Evolutionary conservation across 30 jellyfish, hydroid and myxozoan genomes (phyloP).

Genomic region (Chironex yamaguchii): DNA sequence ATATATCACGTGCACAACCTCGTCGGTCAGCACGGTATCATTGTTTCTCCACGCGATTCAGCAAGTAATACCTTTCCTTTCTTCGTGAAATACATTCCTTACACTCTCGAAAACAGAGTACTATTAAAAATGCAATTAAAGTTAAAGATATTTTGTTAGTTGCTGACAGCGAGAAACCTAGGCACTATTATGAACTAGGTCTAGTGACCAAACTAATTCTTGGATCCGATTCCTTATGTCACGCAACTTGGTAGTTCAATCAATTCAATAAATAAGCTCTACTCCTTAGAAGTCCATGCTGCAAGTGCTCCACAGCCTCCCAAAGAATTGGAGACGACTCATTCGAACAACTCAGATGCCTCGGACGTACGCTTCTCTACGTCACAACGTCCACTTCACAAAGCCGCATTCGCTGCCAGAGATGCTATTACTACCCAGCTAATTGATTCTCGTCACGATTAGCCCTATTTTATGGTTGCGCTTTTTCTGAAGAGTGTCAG

Average conservation of each 20-base stretch:
- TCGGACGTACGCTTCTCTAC: no score
- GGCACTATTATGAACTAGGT: conserved; percentile 31
- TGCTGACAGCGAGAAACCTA: conserved; percentile 29
- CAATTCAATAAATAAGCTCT: background rate
- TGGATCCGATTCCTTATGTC: conserved; percentile 24
- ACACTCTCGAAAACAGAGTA: background rate
- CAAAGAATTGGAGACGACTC: no score
- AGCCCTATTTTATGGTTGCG: no score
- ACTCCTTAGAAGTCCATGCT: conserved; percentile 19
- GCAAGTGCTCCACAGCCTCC: no score
- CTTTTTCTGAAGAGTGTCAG: no score
- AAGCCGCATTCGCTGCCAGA: no score
- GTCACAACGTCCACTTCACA: no score
- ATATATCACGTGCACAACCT: conserved; percentile 8
- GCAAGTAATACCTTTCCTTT: conserved; percentile 5
- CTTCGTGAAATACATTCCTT: conserved; percentile 20
- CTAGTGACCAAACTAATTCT: background rate
- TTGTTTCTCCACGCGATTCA: conserved; percentile 2
- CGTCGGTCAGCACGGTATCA: background rate
- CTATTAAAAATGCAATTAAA: background rate
- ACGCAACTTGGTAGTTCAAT: conserved; percentile 13
- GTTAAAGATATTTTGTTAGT: conserved; percentile 1
- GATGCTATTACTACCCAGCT: no score
- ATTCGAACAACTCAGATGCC: no score
- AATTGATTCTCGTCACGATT: no score